Percentiles rank a stretch among this genome's conserved stretches.
phyloP scores from a whole-genome alignment of 2,797 vertebrate genomes.

The Typhlichthys eigenmanni region DNA sequence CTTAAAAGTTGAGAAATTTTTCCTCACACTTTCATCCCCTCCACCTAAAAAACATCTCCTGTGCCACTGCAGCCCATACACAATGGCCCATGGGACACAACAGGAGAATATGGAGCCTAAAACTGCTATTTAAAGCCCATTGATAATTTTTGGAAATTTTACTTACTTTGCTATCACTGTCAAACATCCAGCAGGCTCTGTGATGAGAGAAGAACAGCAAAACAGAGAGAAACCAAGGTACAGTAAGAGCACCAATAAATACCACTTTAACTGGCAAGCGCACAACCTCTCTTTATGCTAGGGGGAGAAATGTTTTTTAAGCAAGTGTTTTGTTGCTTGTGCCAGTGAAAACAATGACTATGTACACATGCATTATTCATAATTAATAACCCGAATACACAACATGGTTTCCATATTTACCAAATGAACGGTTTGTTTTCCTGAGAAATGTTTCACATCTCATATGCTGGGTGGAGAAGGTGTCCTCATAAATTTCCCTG shows the following conservation, averaged over 20 bases:
- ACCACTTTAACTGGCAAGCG: slow-evolving; percentile 34
- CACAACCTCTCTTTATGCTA: slow-evolving; percentile 31
- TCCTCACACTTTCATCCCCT: too few relatives aligned
- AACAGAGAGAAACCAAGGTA: slow-evolving; percentile 30
- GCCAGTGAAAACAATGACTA: slow-evolving; percentile 39
- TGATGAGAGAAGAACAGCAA: slow-evolving; percentile 32
- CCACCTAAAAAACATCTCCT: too few relatives aligned
- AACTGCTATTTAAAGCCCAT: slow-evolving; percentile 55
- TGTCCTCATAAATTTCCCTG: slow-evolving; percentile 61
- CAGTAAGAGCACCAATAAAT: slow-evolving; percentile 27
- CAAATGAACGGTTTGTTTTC: slow-evolving; percentile 74
- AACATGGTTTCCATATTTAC: slow-evolving; percentile 67
- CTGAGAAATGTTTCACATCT: slow-evolving; percentile 60
- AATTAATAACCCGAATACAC: slow-evolving; percentile 65
- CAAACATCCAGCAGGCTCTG: slow-evolving; percentile 27
- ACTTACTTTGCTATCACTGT: slow-evolving; percentile 53
- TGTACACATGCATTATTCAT: slow-evolving; percentile 56
- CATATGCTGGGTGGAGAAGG: slow-evolving; percentile 45
- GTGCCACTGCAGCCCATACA: too few relatives aligned
- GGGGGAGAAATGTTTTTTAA: slow-evolving; percentile 27
- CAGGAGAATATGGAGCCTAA: slow-evolving; percentile 14
- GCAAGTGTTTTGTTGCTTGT: slow-evolving; percentile 37
- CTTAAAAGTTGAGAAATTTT: too few relatives aligned
- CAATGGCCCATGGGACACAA: slow-evolving; percentile 19
- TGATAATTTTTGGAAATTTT: slow-evolving; percentile 54